Conservation (phyloP, 64 coral and sea anemone genomes). For the Trachythela sp. region DNA sequence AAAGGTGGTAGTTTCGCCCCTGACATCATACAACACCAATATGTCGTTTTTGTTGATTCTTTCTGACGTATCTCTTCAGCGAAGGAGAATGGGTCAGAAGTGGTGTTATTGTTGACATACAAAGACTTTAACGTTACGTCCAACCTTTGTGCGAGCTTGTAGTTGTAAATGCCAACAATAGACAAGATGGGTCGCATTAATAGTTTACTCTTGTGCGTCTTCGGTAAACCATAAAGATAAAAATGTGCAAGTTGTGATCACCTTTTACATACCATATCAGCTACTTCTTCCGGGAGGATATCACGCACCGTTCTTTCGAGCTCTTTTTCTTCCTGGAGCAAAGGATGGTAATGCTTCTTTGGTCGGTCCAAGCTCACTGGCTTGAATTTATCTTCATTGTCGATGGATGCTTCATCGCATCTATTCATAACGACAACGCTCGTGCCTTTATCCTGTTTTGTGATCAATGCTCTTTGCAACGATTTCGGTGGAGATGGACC, state of each 20-base stretch:
- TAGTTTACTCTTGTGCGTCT: background rate
- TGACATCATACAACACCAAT: background rate
- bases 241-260: slow-evolving; percentile 36
- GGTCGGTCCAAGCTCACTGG: slow-evolving; percentile 29
- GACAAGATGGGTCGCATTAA: background rate
- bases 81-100: background rate
- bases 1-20: no score
- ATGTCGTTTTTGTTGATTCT: background rate
- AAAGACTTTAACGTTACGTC: background rate
- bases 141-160: background rate
- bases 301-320: background rate
- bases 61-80: slow-evolving; percentile 6
- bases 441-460: background rate
- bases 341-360: slow-evolving; percentile 34
- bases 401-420: background rate
- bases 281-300: slow-evolving; percentile 15
- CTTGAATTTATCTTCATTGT: background rate
- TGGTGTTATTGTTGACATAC: background rate
- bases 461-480: background rate
- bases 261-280: background rate
- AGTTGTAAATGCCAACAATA: background rate
- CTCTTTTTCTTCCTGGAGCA: slow-evolving; percentile 25
- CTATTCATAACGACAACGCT: slow-evolving; percentile 11
- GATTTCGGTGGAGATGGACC: slow-evolving; percentile 28
- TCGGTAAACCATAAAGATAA: slow-evolving; percentile 32